These are phyloP conservation scores for Delichon dasypus DNA, from an alignment of 2,797 vertebrate genomes.

Conservation along the genomic window DNA sequence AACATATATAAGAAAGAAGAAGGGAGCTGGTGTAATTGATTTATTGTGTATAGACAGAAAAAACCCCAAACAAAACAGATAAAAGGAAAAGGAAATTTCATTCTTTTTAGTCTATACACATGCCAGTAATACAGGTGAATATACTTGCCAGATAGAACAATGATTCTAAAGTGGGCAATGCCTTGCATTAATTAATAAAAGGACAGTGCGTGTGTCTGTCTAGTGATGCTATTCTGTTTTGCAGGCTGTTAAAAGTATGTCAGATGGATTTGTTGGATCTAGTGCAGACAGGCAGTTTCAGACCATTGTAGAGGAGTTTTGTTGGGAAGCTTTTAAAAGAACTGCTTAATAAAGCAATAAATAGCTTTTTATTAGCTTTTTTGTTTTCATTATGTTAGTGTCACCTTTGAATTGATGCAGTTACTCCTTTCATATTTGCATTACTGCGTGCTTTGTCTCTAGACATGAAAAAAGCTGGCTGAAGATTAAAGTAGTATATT, in stretches of 20 bases:
- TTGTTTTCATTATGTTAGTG: constrained; percentile 45
- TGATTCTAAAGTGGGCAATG: neutral
- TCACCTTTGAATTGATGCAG: constrained; percentile 13
- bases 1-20: neutral
- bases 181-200: neutral
- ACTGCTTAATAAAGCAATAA: constrained; percentile 33
- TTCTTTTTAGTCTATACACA: neutral
- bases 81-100: neutral
- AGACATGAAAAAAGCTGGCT: neutral
- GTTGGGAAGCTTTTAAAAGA: constrained; percentile 17
- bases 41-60: neutral
- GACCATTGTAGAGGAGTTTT: neutral
- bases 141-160: neutral
- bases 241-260: neutral
- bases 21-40: neutral
- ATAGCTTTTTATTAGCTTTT: constrained; percentile 46
- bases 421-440: constrained; percentile 18
- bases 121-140: neutral
- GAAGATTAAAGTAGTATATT: constrained; percentile 48
- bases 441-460: neutral
- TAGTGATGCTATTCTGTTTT: neutral
- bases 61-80: neutral
- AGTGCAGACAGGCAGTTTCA: neutral
- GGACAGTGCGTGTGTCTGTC: neutral
- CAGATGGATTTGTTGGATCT: neutral